phyloP scores from a whole-genome alignment of 2,113 vertebrate species.

The Puma concolor region DNA sequence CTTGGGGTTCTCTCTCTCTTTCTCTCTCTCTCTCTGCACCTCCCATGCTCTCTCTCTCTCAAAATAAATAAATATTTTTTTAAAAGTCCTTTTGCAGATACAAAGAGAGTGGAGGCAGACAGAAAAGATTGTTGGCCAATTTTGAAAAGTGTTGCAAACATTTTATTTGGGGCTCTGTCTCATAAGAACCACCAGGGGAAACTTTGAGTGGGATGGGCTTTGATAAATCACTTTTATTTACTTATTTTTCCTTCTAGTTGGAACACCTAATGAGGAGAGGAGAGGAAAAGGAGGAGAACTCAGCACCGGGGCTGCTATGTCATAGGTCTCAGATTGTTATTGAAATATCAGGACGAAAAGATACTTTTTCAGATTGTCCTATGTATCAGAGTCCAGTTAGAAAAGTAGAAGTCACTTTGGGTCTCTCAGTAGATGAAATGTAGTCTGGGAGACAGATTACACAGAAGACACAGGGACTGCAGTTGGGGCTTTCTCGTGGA shows the following conservation, averaged over 20 bases:
- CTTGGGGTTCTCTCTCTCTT: no score
- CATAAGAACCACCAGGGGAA: neutral
- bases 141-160: neutral
- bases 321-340: neutral
- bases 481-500: neutral
- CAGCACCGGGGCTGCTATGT: neutral
- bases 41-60: no score
- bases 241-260: neutral
- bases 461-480: neutral
- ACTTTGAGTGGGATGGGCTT: neutral
- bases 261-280: neutral
- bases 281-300: neutral
- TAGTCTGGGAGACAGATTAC: neutral
- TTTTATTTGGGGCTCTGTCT: neutral
- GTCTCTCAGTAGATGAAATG: neutral
- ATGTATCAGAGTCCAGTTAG: neutral
- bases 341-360: neutral
- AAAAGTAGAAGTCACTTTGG: neutral
- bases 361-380: neutral
- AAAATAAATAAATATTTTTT: neutral
- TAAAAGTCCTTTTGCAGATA: neutral
- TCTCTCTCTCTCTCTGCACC: no score
- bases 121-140: neutral
- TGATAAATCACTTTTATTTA: neutral
- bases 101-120: no score